These are phyloP conservation scores for Dryobotodes eremita DNA, from an alignment of 2,888 invertebrate genomes.

Conservation along the genomic window DNA sequence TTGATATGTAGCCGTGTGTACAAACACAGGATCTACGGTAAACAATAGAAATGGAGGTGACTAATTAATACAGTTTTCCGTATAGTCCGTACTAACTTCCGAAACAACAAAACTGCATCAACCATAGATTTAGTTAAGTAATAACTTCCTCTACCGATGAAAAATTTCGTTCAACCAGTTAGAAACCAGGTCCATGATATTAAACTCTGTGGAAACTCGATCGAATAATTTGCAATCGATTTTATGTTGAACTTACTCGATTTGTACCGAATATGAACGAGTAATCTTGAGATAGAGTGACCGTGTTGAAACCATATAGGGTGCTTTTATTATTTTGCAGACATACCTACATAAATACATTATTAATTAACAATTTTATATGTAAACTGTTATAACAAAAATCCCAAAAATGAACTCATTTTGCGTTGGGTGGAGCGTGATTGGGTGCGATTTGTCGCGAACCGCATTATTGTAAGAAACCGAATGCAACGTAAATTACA, in stretches of 20 bases:
- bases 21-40: neutral
- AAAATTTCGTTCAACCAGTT: conserved; percentile 26
- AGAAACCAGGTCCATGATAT: conserved; percentile 16
- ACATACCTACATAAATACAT: neutral
- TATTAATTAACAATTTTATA: neutral
- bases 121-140: conserved; percentile 14
- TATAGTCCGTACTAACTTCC: too few species aligned
- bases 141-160: conserved; percentile 28
- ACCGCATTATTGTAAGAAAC: neutral
- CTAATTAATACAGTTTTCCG: neutral
- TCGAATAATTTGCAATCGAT: conserved; percentile 23
- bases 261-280: conserved; percentile 9
- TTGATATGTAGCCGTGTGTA: too few species aligned
- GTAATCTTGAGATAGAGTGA: neutral
- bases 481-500: neutral
- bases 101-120: neutral
- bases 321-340: neutral
- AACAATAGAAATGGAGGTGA: neutral
- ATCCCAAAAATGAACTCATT: neutral
- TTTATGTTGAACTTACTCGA: conserved; percentile 29
- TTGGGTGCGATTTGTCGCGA: too few species aligned
- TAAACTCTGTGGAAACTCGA: conserved; percentile 24
- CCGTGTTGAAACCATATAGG: neutral
- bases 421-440: neutral
- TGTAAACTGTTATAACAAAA: neutral